phyloP scores from a whole-genome alignment of 1,140 invertebrate species.

The Drosophila murphyi region DNA sequence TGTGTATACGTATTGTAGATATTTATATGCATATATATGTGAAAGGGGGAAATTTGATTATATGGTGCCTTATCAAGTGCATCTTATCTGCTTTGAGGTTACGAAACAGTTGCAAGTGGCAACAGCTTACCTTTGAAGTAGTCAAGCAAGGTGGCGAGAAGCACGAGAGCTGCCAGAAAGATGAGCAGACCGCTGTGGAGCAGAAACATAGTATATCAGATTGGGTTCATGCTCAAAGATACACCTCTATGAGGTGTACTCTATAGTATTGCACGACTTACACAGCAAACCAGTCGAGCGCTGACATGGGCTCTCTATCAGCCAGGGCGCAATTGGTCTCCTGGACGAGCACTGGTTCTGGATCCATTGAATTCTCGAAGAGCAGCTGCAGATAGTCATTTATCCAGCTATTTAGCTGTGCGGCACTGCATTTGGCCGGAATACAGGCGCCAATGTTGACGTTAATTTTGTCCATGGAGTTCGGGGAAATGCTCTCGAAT shows the following conservation, averaged over 20 bases:
- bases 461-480: constrained; percentile 1
- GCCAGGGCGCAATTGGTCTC: constrained; percentile 47
- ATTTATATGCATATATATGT: too few species aligned
- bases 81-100: neutral
- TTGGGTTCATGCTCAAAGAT: neutral
- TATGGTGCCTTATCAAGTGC: neutral
- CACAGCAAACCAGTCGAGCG: constrained; percentile 69
- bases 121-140: constrained; percentile 43
- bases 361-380: constrained; percentile 18
- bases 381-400: constrained; percentile 33
- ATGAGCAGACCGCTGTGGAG: constrained; percentile 37
- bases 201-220: too few species aligned
- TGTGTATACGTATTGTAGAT: neutral
- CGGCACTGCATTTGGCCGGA: constrained; percentile 50
- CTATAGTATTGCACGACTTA: constrained; percentile 41
- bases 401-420: constrained; percentile 52
- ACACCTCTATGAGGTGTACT: neutral
- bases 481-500: constrained; percentile 46
- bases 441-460: constrained; percentile 64
- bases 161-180: constrained; percentile 34
- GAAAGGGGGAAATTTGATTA: neutral
- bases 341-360: constrained; percentile 32
- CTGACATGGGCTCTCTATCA: constrained; percentile 21
- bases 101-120: neutral
- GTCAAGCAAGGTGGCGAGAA: constrained; percentile 53